Base-by-base conservation (phyloP, 2,888 invertebrate genomes). In the Chalcis sispes region DNA sequence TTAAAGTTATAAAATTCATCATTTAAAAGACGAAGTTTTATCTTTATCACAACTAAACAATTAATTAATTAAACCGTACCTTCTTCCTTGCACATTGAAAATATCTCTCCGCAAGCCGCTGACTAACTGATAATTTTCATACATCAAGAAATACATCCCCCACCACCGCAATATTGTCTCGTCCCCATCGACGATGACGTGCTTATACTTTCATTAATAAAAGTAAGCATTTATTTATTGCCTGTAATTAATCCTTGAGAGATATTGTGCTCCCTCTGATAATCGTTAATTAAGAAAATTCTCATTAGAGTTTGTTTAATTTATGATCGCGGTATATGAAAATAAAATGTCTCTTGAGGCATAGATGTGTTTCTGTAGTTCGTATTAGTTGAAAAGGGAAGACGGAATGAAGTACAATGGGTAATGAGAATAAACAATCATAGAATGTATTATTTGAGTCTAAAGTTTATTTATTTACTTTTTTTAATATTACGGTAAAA, bases 41-140 rank as follows among this genome's bases (percentile, higher is more conserved):
- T n/a, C n/a, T n/a, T n/a, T n/a, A n/a, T n/a, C n/a, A n/a, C n/a
- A n/a, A n/a, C n/a, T n/a, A n/a, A n/a, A n/a, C n/a, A n/a, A n/a
- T n/a, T n/a, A n/a, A n/a, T n/a, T n/a, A n/a, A n/a, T n/a, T n/a
- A 25, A 50, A 13, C 23, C 40, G 25, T 58, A 73, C 73, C 73
- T 73, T 66, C 23, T 10, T 59, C 50, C 23, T 59, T 5, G n/a
- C 5, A 48, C 75, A 75, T 74, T 50, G 56, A 18, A 46, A 56
- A 40, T 59, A 56, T 10, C 13, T 48, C 23, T 40, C 20, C 48
- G 7, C 15, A 56, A 70, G 48, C 29, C 42, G 10, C 18, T 36
- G 15, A 2, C 1, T 15, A 48, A 58, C 70, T 61, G 52, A 20
- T 4, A 40, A 48, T 58, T 50, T 54, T 40, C 10, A 48, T 20